Percentiles rank a stretch among this genome's conserved stretches.
phyloP scores from a whole-genome alignment of 2,797 vertebrate species.

The Octomys mimax region DNA sequence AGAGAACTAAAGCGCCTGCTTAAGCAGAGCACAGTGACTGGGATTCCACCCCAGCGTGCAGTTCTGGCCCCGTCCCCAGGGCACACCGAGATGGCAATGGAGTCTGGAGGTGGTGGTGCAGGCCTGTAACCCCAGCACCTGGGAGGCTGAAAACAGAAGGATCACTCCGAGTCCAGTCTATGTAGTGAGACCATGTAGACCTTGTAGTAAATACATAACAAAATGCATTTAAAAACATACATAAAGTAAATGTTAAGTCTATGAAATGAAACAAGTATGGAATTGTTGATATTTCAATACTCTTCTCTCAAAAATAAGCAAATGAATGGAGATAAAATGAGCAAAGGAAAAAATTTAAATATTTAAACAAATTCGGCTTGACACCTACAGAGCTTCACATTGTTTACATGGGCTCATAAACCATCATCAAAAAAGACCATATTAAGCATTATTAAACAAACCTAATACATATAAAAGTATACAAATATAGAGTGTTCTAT shows the following conservation, averaged over 20 bases:
- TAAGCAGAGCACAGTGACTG: too few relatives aligned
- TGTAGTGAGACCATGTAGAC: too few relatives aligned
- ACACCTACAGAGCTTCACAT: background rate
- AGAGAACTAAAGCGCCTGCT: too few relatives aligned
- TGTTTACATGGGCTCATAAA: background rate
- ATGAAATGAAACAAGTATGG: background rate
- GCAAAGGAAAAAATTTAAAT: background rate
- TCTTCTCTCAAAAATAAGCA: background rate
- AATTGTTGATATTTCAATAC: background rate
- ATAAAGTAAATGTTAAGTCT: background rate
- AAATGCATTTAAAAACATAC: background rate
- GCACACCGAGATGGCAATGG: too few relatives aligned
- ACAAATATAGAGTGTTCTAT: background rate
- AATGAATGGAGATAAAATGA: background rate
- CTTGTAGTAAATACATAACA: too few relatives aligned
- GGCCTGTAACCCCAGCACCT: too few relatives aligned
- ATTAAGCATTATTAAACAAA: background rate
- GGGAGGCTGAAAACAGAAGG: too few relatives aligned
- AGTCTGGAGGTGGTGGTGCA: too few relatives aligned
- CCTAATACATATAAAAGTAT: background rate
- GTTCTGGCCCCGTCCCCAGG: too few relatives aligned
- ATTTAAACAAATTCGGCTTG: background rate
- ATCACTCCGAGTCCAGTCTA: too few relatives aligned
- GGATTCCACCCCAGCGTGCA: too few relatives aligned
- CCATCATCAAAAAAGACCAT: background rate